Base-by-base conservation (phyloP, 1,140 invertebrate genomes). In the Myzus persicae region DNA sequence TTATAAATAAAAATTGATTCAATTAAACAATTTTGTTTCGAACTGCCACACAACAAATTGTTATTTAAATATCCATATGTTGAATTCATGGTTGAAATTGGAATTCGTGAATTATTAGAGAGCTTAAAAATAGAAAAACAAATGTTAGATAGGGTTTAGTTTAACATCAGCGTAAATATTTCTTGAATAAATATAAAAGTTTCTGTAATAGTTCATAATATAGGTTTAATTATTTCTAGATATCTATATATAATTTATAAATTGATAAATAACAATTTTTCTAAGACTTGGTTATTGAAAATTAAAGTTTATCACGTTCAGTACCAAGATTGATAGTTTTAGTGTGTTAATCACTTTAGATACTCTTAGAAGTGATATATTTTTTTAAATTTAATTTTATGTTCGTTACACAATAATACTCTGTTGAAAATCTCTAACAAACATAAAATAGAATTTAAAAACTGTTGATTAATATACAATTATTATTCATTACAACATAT, bases 1-100 rank as follows among this genome's bases (percentile, higher is more conserved):
- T 42, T 67, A 22, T 67, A 90, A 90, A 90, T 90, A 90, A 90
- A 90, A 48, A 1, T 38, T 67, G 24, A 31, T 67, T 54, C 26
- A 14, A 31, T 67, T 42, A 20, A 20, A 90, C 7, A 2, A 42
- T 90, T 90, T 90, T 90, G 38, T 90, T 48, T 48, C 20, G 46
- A 48, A 48, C 46, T 48, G 46, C 18, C 14, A 48, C 42, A 8
- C 42, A n/a, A n/a, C n/a, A n/a, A n/a, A n/a, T n/a, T 54, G 7
- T 54, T 54, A 26, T 54, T 54, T 26, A 54, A 54, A 54, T 26
- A 54, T 26, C 1, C 1, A 26, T 31, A 24, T 54, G 26, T 54
- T 54, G 26, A 26, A 18, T 54, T 89, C 3, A 40, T 26, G 8
- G 26, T 6, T 54, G 7, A 40, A 38, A 40, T 40, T 38, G 38